A percentile compares a stretch with the other conserved stretches of the same genome.
phyloP scores from a whole-genome alignment of 53 echinoderm and acorn worm species.

The Apostichopus leukothele region DNA sequence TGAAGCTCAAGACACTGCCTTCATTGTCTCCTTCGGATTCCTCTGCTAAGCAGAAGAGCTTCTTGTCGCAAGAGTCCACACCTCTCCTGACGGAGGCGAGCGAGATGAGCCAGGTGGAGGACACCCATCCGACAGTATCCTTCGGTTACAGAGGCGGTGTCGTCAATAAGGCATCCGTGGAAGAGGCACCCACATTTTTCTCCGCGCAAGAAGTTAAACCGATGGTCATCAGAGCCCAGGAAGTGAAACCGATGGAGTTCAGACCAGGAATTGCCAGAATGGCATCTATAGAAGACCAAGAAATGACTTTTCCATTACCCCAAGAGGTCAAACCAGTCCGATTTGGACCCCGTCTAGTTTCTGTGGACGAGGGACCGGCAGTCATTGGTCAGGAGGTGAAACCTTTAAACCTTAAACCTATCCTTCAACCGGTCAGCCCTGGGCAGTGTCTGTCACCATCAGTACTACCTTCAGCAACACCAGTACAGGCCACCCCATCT shows the following conservation, averaged over 20 bases:
- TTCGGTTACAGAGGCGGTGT: constrained; percentile 19
- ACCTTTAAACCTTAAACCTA: constrained; percentile 19
- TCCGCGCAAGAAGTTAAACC: constrained; percentile 34
- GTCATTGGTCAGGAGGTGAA: constrained; percentile 19
- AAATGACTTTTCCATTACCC: constrained; percentile 22
- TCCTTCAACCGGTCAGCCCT: constrained; percentile 9
- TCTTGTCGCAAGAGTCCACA: constrained; percentile 38
- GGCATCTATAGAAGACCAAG: constrained; percentile 41
- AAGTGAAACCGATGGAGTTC: constrained; percentile 16
- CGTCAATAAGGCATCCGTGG: constrained; percentile 25
- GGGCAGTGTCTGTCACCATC: constrained; percentile 23
- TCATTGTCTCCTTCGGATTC: constrained; percentile 65
- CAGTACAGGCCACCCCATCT: constrained; percentile 16
- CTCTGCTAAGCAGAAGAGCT: constrained; percentile 11
- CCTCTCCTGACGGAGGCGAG: constrained; percentile 35
- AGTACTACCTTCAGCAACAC: constrained; percentile 11
- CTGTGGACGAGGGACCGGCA: constrained; percentile 35
- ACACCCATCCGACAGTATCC: background rate
- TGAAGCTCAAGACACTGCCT: constrained; percentile 82
- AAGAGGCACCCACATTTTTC: constrained; percentile 37
- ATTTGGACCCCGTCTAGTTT: constrained; percentile 8
- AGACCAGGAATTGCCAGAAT: constrained; percentile 41
- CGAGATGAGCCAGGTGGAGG: constrained; percentile 33
- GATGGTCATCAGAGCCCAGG: constrained; percentile 16
- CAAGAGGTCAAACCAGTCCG: constrained; percentile 42